phyloP scores from a whole-genome alignment of 2,888 invertebrate genomes.

The Sicus ferrugineus region DNA sequence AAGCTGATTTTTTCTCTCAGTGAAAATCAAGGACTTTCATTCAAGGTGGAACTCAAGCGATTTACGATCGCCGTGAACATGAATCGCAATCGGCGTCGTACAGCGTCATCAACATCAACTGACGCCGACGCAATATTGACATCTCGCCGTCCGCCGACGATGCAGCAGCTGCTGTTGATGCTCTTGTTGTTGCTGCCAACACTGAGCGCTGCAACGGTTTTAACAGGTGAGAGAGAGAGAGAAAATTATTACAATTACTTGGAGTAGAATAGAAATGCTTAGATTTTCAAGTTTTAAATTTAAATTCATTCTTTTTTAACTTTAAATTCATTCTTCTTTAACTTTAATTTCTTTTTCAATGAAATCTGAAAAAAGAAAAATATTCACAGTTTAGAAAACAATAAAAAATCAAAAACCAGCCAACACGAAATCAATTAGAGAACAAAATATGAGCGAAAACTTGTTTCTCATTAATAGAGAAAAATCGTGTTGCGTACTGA shows the following conservation, averaged over 20 bases:
- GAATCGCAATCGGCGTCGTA: background rate
- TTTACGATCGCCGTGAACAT: background rate
- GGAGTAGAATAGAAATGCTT: too few species aligned
- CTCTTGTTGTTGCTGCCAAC: background rate
- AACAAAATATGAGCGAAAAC: too few species aligned
- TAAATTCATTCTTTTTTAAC: too few species aligned
- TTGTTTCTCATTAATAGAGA: too few species aligned
- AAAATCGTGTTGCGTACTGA: too few species aligned
- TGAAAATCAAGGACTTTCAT: conserved; percentile 8
- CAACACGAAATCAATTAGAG: too few species aligned
- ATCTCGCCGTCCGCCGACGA: too few species aligned
- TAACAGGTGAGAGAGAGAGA: conserved; percentile 18
- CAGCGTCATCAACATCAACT: too few species aligned
- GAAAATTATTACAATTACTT: too few species aligned
- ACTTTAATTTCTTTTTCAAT: background rate
- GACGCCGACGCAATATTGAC: too few species aligned
- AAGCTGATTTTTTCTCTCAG: too few species aligned
- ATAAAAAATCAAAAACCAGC: background rate
- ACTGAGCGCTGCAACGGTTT: conserved; percentile 1
- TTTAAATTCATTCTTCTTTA: background rate
- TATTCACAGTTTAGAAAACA: background rate
- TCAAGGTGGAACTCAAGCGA: background rate
- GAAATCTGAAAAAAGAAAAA: background rate
- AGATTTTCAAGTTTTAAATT: too few species aligned
- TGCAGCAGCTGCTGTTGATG: background rate